phyloP scores from a whole-genome alignment of 2,888 invertebrate genomes.

The Limenitis camilla region DNA sequence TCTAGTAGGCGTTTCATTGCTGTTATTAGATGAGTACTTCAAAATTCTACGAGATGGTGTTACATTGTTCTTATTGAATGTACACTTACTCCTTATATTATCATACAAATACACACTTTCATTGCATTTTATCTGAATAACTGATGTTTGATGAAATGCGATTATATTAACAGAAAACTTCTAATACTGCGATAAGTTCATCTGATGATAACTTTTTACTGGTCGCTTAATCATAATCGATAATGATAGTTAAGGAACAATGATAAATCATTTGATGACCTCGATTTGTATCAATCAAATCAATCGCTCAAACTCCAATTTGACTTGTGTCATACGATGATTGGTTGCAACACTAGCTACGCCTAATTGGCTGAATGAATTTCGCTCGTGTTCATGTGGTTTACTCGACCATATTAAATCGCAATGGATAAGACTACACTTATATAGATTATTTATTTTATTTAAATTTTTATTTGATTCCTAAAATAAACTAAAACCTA shows the following conservation, averaged over 20 bases:
- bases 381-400: constrained; percentile 51
- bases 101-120: no score
- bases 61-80: no score
- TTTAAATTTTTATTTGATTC: neutral
- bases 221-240: constrained; percentile 9
- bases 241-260: constrained; percentile 27
- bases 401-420: constrained; percentile 24
- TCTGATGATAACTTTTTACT: neutral
- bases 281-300: constrained; percentile 68
- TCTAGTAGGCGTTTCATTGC: no score
- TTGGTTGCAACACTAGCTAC: constrained; percentile 66
- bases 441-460: neutral
- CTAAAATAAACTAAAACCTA: no score
- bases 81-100: no score
- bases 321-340: constrained; percentile 70
- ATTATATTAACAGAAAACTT: neutral
- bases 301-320: constrained; percentile 63
- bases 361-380: constrained; percentile 68
- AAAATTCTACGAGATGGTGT: no score
- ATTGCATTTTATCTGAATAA: no score
- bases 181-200: neutral
- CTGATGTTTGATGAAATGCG: no score
- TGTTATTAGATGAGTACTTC: no score
- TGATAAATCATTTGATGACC: constrained; percentile 67
- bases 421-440: constrained; percentile 15